phyloP scores from a whole-genome alignment of 2,797 vertebrate genomes.

The Eptatretus atami region DNA sequence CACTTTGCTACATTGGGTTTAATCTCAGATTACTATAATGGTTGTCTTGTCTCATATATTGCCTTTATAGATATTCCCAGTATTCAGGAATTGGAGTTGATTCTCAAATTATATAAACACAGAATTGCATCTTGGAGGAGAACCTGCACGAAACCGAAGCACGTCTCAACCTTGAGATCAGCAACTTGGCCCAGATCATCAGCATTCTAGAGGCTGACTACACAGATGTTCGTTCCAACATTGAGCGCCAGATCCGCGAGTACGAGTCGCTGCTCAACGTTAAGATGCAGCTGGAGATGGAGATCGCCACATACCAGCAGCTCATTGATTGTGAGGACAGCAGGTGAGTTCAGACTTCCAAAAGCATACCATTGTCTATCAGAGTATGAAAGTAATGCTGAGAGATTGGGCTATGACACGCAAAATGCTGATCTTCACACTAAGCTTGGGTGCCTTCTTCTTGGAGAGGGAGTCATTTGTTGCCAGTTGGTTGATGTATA shows the following conservation, averaged over 20 bases:
- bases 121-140: conserved; percentile 1
- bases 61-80: too few relatives aligned
- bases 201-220: background rate
- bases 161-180: background rate
- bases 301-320: conserved; percentile 1
- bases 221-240: background rate
- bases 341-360: background rate
- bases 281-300: conserved; percentile 2
- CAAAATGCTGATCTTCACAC: too few relatives aligned
- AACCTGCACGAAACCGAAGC: background rate
- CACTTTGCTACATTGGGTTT: too few relatives aligned
- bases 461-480: too few relatives aligned
- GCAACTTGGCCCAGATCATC: background rate
- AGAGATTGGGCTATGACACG: too few relatives aligned
- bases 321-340: conserved; percentile 3
- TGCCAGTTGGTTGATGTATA: too few relatives aligned
- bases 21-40: too few relatives aligned
- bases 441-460: too few relatives aligned
- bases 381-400: too few relatives aligned
- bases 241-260: background rate
- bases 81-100: too few relatives aligned
- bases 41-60: too few relatives aligned
- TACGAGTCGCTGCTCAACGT: conserved; percentile 5
- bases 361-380: too few relatives aligned
- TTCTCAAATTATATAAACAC: background rate